Base-by-base conservation (phyloP, 2,797 vertebrate species). In the Falco naumanni region DNA sequence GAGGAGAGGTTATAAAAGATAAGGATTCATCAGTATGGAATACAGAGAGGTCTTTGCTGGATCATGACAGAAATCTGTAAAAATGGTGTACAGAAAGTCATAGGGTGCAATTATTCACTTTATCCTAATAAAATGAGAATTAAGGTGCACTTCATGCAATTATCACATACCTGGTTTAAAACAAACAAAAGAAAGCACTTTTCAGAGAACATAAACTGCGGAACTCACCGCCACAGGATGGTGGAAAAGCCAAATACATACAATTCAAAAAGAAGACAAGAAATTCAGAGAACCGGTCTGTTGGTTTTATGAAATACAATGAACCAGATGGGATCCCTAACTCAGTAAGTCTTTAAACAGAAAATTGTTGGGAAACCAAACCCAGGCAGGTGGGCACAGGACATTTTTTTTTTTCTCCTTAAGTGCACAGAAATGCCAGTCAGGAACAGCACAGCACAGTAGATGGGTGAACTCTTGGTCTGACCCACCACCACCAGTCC, bases 371-470 rank as follows among this genome's bases (percentile, higher is more conserved):
- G 39, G 81, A 84, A 24, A 34, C 34, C 34, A 34, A 34, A 34
- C 34, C 8, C 3, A 0, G 16, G 18, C 2, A 2, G 5, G 9
- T 21, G 4, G 11, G 11, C 28, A 39, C 11, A 81, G 19, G 25
- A 50, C 10, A 37, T 37, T 37, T 5, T 37, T 0, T 85, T 78
- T 16, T 19, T 26, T 39, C 54, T 57, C 4, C 21, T 48, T 19
- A 71, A n/a, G 29, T 25, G 15, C 33, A 59, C 13, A 77, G 51
- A 33, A 87, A 76, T 28, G 5, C 26, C 60, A 31, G 24, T 21
- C 16, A 54, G 12, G 37, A 64, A 13, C 8, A 57, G 24, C n/a
- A 61, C 16, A 66, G 26, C 33, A 57, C 16, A 63, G 24, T 3
- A 37, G 20, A 8, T 4, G 11, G 20, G 8, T 24, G 16, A 65